Evolutionary conservation across 1,140 invertebrate species (phyloP).

Genomic region (Daktulosphaira vitifoliae): DNA sequence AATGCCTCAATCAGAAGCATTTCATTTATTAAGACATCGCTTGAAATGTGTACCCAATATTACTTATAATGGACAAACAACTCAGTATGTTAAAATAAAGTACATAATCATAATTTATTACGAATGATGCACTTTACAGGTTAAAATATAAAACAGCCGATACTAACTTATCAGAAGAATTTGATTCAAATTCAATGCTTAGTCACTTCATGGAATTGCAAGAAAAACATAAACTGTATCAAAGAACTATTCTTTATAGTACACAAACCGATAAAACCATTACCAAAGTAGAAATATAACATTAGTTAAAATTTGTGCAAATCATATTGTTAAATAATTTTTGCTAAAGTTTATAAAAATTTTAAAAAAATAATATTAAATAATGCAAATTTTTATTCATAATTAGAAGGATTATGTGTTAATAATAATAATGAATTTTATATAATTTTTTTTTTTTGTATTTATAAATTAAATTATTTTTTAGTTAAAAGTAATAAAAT

Average conservation of each 20-base stretch:
- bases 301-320: no score
- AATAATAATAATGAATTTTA: no score
- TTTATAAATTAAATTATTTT: no score
- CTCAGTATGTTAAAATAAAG: neutral
- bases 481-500: no score
- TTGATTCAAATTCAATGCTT: conserved; percentile 17
- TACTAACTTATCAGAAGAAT: neutral
- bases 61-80: conserved; percentile 38
- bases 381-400: no score
- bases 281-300: conserved; percentile 5
- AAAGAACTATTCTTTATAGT: neutral
- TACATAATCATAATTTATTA: no score
- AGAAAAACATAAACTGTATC: conserved; percentile 33
- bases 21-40: conserved; percentile 74
- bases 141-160: neutral
- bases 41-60: conserved; percentile 77
- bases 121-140: conserved; percentile 13
- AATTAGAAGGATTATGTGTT: no score
- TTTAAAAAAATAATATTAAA: no score
- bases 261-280: conserved; percentile 9
- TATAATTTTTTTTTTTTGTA: no score
- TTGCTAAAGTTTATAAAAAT: no score
- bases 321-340: no score
- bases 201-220: conserved; percentile 22
- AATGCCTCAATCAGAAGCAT: conserved; percentile 93